Evolutionary conservation across 2,113 vertebrate species (phyloP), one percentile per base, ranked within the genome.

Genomic region (Pedionomus torquatus): DNA sequence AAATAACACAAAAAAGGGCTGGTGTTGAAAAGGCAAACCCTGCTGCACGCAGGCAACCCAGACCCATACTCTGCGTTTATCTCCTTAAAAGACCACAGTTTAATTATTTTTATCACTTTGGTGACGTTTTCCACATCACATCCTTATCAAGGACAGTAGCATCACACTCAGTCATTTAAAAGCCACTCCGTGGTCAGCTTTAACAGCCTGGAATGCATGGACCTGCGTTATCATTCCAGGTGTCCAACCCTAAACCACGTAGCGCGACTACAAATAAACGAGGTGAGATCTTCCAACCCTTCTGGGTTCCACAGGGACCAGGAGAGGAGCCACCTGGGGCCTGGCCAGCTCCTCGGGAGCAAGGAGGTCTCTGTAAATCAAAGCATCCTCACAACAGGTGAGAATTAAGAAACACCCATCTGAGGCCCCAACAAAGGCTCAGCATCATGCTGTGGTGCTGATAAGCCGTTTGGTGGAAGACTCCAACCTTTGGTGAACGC

Each of bases 161-260:
- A n/a, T 10, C 30, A 7, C 51, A 7, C 39, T 30, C 37, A 9
- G n/a, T 28, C 18, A 69, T 20, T 63, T 6, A 37, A 37, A 49
- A 54, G 16, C 15, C 26, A 20, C 12, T 16, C 35, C 24, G 1
- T 0, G 4, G 46, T 7, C n/a, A 9, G 1, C 49, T 44, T n/a
- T 30, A 31, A 7, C 31, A 48, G 72, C 24, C 1, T 2, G 44
- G 37, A 19, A 57, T 1, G 8, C 3, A 15, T 1, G 54, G 80
- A 52, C 55, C 30, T 33, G 8, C 69, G 18, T 9, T 0, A 12
- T 2, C 39, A 20, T 9, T 26, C 25, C 18, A 60, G 17, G 4
- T 33, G 16, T 5, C 49, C 60, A 33, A 21, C 2, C 44, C 71
- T 28, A 41, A 86, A 39, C 11, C 13, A 1, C 0, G 6, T 0